Evolutionary conservation across 2,797 vertebrate genomes (phyloP).

Genomic region (Tenualosa ilisha): DNA sequence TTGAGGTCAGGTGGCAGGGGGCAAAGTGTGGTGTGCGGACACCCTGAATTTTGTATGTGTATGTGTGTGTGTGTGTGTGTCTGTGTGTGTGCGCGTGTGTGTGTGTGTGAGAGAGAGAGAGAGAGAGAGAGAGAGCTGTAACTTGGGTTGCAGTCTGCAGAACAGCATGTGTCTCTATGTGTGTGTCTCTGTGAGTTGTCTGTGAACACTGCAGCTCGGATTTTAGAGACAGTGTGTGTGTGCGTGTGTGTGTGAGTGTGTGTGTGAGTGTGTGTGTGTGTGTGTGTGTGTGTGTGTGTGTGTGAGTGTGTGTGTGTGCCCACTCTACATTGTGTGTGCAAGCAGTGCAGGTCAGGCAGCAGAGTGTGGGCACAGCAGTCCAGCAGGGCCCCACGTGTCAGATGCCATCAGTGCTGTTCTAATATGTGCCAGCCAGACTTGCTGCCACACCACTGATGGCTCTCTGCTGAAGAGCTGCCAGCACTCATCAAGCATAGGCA

Average conservation of each 20-base stretch:
- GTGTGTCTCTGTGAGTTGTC: too few species aligned
- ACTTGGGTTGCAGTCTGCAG: too few species aligned
- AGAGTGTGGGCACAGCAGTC: background rate
- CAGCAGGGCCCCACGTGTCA: background rate
- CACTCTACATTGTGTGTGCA: background rate
- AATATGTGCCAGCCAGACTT: background rate
- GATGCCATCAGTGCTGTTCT: background rate
- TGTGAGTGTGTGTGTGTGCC: too few species aligned
- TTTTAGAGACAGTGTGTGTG: background rate
- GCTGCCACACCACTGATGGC: background rate
- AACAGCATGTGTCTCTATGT: too few species aligned
- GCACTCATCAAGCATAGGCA: background rate
- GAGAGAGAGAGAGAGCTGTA: too few species aligned
- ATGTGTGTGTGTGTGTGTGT: too few species aligned
- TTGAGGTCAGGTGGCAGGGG: background rate
- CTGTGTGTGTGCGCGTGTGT: background rate
- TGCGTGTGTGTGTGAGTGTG: too few species aligned
- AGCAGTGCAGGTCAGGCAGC: background rate
- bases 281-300: background rate
- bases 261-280: too few species aligned
- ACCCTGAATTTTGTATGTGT: too few species aligned
- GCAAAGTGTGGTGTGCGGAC: background rate
- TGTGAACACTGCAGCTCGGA: background rate
- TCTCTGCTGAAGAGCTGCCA: constrained; percentile 1
- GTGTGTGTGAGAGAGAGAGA: too few species aligned